Conservation (phyloP, 1,140 invertebrate species). For the Brachionus angularis region DNA sequence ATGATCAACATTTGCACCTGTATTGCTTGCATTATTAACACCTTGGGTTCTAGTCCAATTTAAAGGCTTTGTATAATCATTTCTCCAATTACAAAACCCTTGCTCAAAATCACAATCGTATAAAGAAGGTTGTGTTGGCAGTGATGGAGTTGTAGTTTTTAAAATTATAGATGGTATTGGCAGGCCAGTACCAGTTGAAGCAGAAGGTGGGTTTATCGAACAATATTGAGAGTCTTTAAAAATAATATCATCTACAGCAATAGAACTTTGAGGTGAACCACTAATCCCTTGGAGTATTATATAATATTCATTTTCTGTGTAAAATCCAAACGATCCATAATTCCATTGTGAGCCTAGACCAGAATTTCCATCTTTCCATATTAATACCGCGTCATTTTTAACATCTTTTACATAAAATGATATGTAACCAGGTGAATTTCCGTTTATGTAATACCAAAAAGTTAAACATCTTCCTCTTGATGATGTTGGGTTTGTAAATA, state of each 20-base stretch:
- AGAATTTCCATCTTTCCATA: slow-evolving; percentile 10
- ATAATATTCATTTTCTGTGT: background rate
- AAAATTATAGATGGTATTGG: slow-evolving; percentile 18
- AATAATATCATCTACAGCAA: slow-evolving; percentile 32
- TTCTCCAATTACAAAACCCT: slow-evolving; percentile 50
- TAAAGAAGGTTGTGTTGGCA: slow-evolving; percentile 45
- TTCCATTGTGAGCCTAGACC: slow-evolving; percentile 20
- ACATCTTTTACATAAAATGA: background rate
- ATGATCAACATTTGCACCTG: slow-evolving; percentile 25
- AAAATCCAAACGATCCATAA: slow-evolving; percentile 27
- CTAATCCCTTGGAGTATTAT: slow-evolving; percentile 13
- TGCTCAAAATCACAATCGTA: slow-evolving; percentile 54
- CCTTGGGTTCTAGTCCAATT: slow-evolving; percentile 25
- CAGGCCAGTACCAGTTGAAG: background rate
- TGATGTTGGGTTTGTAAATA: slow-evolving; percentile 32
- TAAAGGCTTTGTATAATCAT: slow-evolving; percentile 47
- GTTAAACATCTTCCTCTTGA: slow-evolving; percentile 37
- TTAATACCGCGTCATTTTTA: background rate
- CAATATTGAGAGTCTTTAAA: slow-evolving; percentile 32
- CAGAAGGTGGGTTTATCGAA: slow-evolving; percentile 2
- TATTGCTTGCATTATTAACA: slow-evolving; percentile 3
- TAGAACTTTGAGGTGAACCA: slow-evolving; percentile 4
- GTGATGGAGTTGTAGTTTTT: slow-evolving; percentile 5
- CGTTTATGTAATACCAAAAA: slow-evolving; percentile 39
- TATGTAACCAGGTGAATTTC: slow-evolving; percentile 1